Percentiles rank a stretch among this genome's conserved stretches.
Evolutionary conservation across 2,888 invertebrate species (phyloP).

Genomic region (Calliphora vomitoria): DNA sequence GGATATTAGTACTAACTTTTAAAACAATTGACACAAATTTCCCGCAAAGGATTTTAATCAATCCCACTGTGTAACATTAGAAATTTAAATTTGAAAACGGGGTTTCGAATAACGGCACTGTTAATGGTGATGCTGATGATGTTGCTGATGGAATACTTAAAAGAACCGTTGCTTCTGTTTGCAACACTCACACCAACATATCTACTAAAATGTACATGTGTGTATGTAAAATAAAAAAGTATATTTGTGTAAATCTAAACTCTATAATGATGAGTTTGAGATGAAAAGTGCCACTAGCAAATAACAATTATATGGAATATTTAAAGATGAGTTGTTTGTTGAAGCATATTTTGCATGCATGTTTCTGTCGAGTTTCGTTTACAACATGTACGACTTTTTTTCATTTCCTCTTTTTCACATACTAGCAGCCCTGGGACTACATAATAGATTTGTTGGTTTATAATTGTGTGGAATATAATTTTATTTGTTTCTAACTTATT

Average conservation of each 20-base stretch:
- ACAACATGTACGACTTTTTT: background rate
- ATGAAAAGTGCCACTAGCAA: conserved; percentile 69
- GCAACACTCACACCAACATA: background rate
- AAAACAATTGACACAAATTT: too few relatives aligned
- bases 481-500: conserved; percentile 64
- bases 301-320: conserved; percentile 69
- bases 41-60: too few relatives aligned
- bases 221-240: background rate
- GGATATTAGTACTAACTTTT: too few relatives aligned
- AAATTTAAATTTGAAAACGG: conserved; percentile 34
- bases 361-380: conserved; percentile 11
- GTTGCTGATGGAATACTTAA: conserved; percentile 41
- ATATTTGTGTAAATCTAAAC: conserved; percentile 25
- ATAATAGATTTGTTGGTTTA: conserved; percentile 60
- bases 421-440: conserved; percentile 18
- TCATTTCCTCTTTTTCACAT: conserved; percentile 5
- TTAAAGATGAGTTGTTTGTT: conserved; percentile 56
- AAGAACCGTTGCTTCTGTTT: conserved; percentile 8
- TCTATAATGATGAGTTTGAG: conserved; percentile 53
- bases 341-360: background rate
- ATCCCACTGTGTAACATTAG: conserved; percentile 7
- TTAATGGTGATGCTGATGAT: background rate
- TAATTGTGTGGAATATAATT: conserved; percentile 58
- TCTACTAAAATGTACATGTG: background rate
- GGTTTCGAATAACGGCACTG: conserved; percentile 1